phyloP scores from a whole-genome alignment of 2,888 invertebrate species.

The Altica lythri region DNA sequence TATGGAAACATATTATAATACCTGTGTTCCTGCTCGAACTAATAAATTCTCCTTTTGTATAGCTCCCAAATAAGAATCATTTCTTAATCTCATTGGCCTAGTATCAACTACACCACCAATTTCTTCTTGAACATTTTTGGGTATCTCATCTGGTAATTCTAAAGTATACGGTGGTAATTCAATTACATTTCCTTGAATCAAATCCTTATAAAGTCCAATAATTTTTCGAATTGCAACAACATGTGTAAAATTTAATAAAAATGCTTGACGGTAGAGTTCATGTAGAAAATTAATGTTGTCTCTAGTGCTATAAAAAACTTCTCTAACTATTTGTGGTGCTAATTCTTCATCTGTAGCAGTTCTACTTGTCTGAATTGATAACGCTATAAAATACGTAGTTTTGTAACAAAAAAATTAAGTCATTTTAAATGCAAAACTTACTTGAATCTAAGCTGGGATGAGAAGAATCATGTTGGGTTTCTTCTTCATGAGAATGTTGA shows the following conservation, averaged over 20 bases:
- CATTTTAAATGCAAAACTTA: slow-evolving; percentile 44
- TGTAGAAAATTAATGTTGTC: slow-evolving; percentile 95
- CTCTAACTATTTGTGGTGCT: slow-evolving; percentile 73
- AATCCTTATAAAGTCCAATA: slow-evolving; percentile 91
- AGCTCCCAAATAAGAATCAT: slow-evolving; percentile 86
- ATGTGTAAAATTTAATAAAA: slow-evolving; percentile 83
- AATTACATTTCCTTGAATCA: slow-evolving; percentile 83
- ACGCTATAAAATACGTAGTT: too few species aligned
- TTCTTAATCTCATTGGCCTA: slow-evolving; percentile 65
- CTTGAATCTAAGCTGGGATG: slow-evolving; percentile 68
- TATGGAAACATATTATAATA: too few species aligned
- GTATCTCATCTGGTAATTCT: slow-evolving; percentile 64
- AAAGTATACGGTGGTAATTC: slow-evolving; percentile 83
- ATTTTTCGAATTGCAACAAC: slow-evolving; percentile 86
- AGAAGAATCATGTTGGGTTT: slow-evolving; percentile 61
- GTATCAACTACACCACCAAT: slow-evolving; percentile 24
- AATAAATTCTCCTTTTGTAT: slow-evolving; percentile 78
- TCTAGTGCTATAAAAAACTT: slow-evolving; percentile 83
- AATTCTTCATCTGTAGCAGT: slow-evolving; percentile 55
- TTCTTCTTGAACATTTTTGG: slow-evolving; percentile 40
- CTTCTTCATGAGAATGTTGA: slow-evolving; percentile 54
- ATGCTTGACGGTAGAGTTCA: slow-evolving; percentile 92
- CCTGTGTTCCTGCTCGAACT: slow-evolving; percentile 82
- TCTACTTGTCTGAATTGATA: slow-evolving; percentile 52
- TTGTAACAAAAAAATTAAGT: too few species aligned